These are phyloP conservation scores for Dinomys branickii DNA, from an alignment of 2,113 vertebrate species.

Conservation along the genomic window DNA sequence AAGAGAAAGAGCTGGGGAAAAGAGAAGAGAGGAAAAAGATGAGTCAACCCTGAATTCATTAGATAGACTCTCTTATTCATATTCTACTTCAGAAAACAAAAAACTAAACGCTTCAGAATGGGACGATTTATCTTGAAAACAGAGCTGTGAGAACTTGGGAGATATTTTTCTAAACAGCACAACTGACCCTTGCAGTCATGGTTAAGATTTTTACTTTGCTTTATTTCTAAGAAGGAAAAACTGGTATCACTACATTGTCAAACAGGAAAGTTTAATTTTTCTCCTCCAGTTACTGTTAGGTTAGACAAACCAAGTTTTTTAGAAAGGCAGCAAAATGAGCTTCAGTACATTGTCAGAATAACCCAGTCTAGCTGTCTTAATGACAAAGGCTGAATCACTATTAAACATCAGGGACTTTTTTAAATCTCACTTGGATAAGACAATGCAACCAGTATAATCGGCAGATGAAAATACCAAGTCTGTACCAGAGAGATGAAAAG, in stretches of 20 bases:
- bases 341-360: constrained; percentile 51
- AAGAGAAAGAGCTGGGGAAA: constrained; percentile 93
- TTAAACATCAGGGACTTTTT: constrained; percentile 52
- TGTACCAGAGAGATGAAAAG: constrained; percentile 49
- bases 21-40: constrained; percentile 62
- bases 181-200: background rate
- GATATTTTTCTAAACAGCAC: constrained; percentile 54
- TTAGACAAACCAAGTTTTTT: constrained; percentile 33
- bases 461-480: constrained; percentile 66
- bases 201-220: background rate
- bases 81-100: constrained; percentile 34
- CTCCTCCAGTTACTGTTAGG: constrained; percentile 60
- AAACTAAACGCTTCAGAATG: background rate
- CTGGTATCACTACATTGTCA: background rate
- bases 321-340: constrained; percentile 52
- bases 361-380: constrained; percentile 59
- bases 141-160: constrained; percentile 21
- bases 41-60: constrained; percentile 68
- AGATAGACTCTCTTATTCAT: constrained; percentile 37
- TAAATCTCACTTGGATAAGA: constrained; percentile 57
- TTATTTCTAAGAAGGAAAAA: constrained; percentile 71
- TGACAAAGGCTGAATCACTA: constrained; percentile 68
- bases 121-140: constrained; percentile 61
- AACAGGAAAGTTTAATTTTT: constrained; percentile 65
- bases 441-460: constrained; percentile 68